Evolutionary conservation across 37 sponge, comb jelly and placozoan species (phyloP).

Genomic region (Theonella swinhoei): DNA sequence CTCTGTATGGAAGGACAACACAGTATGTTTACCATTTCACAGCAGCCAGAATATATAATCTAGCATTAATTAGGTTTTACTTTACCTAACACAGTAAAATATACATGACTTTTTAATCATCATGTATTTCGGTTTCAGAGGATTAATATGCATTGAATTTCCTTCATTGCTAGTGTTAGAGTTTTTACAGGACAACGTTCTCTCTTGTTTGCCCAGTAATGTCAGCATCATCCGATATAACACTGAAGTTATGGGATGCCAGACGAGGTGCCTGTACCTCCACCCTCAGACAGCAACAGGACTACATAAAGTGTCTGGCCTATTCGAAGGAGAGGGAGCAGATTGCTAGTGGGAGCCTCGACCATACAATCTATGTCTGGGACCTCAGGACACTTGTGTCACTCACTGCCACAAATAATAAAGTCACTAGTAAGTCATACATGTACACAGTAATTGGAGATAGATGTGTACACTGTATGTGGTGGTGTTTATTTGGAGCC

Average conservation of each 20-base stretch:
- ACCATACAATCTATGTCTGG: constrained; percentile 85
- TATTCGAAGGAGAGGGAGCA: constrained; percentile 74
- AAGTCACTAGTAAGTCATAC: constrained; percentile 76
- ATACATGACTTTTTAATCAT: too few relatives aligned
- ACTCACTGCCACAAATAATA: constrained; percentile 82
- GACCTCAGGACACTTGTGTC: constrained; percentile 81
- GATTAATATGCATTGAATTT: too few relatives aligned
- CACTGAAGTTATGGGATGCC: constrained; percentile 89
- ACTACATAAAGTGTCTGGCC: constrained; percentile 91
- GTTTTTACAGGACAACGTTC: too few relatives aligned
- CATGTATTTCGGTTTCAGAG: too few relatives aligned
- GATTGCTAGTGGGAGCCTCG: constrained; percentile 92
- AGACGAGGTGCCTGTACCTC: constrained; percentile 67
- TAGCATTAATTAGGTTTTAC: neutral
- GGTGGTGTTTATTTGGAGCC: too few relatives aligned
- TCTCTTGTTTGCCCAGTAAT: too few relatives aligned
- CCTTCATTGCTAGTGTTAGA: too few relatives aligned
- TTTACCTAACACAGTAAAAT: neutral
- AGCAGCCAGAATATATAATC: neutral
- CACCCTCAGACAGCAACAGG: constrained; percentile 85
- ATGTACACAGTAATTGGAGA: neutral
- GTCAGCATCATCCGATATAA: constrained; percentile 94
- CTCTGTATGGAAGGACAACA: constrained; percentile 64
- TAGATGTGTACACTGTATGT: too few relatives aligned
- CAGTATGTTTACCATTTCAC: constrained; percentile 18